A percentile compares a stretch with the other conserved stretches of the same genome.
These are phyloP conservation scores for Simalia tracyae DNA, from an alignment of 2,797 vertebrate species.

Conservation along the genomic window DNA sequence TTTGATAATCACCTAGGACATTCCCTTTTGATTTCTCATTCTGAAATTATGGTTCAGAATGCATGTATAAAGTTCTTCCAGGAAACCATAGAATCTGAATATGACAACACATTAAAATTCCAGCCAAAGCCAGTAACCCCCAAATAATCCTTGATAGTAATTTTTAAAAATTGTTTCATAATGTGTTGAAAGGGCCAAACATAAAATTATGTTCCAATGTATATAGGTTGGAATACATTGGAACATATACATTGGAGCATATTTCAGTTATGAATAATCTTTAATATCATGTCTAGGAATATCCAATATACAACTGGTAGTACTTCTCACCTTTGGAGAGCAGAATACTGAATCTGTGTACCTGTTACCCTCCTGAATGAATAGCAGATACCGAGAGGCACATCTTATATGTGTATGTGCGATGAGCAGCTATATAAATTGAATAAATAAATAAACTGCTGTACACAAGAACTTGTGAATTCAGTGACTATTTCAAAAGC, in stretches of 20 bases:
- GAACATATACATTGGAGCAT: neutral
- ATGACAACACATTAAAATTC: neutral
- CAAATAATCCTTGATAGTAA: neutral
- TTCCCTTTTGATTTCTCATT: neutral
- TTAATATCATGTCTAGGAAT: neutral
- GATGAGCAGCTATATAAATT: neutral
- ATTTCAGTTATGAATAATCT: neutral
- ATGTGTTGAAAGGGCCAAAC: neutral
- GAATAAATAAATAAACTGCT: neutral
- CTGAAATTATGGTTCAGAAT: neutral
- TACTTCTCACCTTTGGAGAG: neutral
- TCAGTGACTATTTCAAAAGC: constrained; percentile 43
- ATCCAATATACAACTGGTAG: neutral
- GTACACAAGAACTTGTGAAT: neutral
- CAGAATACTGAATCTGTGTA: neutral
- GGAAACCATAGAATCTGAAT: neutral
- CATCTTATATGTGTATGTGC: neutral
- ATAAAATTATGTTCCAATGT: neutral
- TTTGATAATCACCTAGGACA: neutral
- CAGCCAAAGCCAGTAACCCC: neutral
- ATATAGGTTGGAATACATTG: neutral
- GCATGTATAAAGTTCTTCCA: neutral
- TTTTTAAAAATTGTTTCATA: neutral
- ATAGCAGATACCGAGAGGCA: neutral
- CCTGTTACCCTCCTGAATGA: neutral